These are phyloP conservation scores for Ditylenchus weischeri DNA, from an alignment of 2,888 invertebrate species.

Conservation along the genomic window DNA sequence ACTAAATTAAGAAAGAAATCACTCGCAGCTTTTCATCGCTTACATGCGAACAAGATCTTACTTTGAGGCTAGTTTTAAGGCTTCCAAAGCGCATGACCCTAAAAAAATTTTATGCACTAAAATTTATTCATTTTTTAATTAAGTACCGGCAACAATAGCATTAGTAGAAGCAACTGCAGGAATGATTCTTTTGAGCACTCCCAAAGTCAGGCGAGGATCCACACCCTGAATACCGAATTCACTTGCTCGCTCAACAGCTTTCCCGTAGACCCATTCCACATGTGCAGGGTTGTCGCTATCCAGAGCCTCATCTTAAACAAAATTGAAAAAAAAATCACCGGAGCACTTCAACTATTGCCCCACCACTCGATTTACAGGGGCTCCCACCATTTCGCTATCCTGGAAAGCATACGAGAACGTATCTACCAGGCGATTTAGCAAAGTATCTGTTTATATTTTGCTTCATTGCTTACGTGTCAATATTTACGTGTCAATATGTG, in stretches of 20 bases:
- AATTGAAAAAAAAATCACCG: too few species aligned
- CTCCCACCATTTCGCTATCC: too few species aligned
- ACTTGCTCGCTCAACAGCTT: slow-evolving; percentile 81
- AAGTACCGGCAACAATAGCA: slow-evolving; percentile 80
- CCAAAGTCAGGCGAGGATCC: slow-evolving; percentile 58
- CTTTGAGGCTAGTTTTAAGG: slow-evolving; percentile 86
- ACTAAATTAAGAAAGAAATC: slow-evolving; percentile 62
- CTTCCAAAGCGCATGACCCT: slow-evolving; percentile 83
- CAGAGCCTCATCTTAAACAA: slow-evolving; percentile 71
- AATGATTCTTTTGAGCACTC: slow-evolving; percentile 93
- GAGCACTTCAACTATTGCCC: too few species aligned
- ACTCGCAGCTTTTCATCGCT: neutral
- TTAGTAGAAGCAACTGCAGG: slow-evolving; percentile 99
- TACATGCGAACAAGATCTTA: slow-evolving; percentile 39
- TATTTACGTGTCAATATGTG: too few species aligned
- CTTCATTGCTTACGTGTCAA: too few species aligned
- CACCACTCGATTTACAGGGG: too few species aligned
- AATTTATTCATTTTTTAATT: too few species aligned
- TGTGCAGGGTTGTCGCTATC: slow-evolving; percentile 97
- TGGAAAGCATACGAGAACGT: too few species aligned
- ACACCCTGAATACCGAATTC: slow-evolving; percentile 43
- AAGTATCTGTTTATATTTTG: too few species aligned
- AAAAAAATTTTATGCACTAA: slow-evolving; percentile 62
- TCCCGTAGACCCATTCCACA: slow-evolving; percentile 89
- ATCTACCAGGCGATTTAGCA: too few species aligned